phyloP scores from a whole-genome alignment of 2,113 vertebrate genomes.

The Theristicus caerulescens region DNA sequence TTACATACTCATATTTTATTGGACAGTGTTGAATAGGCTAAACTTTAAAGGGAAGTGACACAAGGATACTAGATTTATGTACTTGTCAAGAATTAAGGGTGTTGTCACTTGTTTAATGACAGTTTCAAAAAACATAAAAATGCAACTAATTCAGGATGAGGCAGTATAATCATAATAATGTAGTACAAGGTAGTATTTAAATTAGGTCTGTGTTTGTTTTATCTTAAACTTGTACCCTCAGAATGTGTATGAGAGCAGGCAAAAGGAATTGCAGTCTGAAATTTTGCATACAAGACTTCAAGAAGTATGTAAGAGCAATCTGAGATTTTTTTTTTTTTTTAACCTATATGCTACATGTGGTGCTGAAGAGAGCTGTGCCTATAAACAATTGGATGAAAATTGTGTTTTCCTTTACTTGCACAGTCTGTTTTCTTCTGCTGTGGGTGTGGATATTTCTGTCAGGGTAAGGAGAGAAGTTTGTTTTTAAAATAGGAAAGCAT shows the following conservation, averaged over 20 bases:
- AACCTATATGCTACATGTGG: background rate
- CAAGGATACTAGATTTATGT: background rate
- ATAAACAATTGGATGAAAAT: background rate
- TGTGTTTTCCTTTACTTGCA: background rate
- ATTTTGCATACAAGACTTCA: background rate
- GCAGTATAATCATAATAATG: background rate
- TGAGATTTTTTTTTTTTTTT: background rate
- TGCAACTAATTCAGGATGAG: background rate
- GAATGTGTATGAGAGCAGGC: background rate
- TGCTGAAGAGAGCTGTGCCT: background rate
- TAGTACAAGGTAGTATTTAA: background rate
- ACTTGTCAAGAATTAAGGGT: background rate
- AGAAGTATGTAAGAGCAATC: background rate
- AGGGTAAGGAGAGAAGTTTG: background rate
- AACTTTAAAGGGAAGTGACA: background rate
- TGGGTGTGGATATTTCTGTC: background rate
- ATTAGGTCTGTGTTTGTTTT: background rate
- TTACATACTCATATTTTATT: background rate
- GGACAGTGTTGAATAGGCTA: background rate
- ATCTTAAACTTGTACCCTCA: background rate
- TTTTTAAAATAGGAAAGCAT: background rate
- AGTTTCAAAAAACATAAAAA: background rate
- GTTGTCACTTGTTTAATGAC: background rate
- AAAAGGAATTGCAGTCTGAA: background rate
- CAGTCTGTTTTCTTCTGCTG: background rate